Conservation (phyloP, 2,888 invertebrate genomes). For the Sinelater perroti region DNA sequence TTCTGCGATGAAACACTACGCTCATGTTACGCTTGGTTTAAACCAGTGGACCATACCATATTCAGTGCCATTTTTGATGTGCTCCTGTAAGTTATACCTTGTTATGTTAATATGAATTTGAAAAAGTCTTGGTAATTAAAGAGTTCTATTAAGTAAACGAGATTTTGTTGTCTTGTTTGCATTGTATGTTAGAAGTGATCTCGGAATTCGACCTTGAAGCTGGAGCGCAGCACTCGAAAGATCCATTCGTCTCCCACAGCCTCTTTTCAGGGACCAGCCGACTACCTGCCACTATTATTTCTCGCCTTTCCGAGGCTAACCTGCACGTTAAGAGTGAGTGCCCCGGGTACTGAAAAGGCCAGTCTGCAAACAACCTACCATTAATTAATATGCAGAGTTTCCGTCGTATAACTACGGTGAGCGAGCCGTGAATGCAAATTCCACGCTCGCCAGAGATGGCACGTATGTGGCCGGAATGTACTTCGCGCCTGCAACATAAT, state of each 20-base stretch:
- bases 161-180: no score
- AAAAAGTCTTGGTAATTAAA: no score
- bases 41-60: no score
- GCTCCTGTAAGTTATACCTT: no score
- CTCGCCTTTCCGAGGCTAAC: conserved; percentile 36
- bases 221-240: conserved; percentile 15
- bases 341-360: conserved; percentile 42
- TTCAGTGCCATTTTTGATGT: no score
- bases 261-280: conserved; percentile 34
- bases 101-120: no score
- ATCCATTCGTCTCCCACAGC: conserved; percentile 25
- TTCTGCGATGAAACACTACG: no score
- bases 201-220: conserved; percentile 39
- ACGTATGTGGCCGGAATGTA: conserved; percentile 42
- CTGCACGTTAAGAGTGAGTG: conserved; percentile 41
- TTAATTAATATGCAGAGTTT: conserved; percentile 48
- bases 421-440: conserved; percentile 43
- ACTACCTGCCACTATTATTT: conserved; percentile 44
- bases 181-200: no score
- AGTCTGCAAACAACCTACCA: conserved; percentile 43
- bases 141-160: no score
- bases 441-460: conserved; percentile 39
- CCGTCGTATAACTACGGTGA: conserved; percentile 36
- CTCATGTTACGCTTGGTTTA: no score
- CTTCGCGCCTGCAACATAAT: conserved; percentile 29